Evolutionary conservation across 1,140 invertebrate genomes (phyloP).

Genomic region (Conus ventricosus): DNA sequence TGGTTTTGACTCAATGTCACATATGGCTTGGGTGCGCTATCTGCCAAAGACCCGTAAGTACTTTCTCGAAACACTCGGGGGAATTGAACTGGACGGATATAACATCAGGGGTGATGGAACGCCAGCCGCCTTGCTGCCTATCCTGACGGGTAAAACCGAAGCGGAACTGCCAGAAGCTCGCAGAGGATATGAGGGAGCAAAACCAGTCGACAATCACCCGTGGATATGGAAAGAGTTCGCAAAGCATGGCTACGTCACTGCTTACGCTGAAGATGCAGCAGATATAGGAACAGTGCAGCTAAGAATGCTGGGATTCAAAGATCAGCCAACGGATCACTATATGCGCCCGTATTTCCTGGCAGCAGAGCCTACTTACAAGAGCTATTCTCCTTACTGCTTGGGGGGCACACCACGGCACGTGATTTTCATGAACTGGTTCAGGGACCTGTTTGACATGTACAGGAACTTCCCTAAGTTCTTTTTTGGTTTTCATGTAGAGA

Average conservation of each 20-base stretch:
- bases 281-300: slow-evolving; percentile 91
- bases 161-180: no score
- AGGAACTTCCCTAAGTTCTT: slow-evolving; percentile 84
- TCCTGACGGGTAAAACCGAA: slow-evolving; percentile 90
- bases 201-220: no score
- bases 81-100: slow-evolving; percentile 83
- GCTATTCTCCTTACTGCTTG: slow-evolving; percentile 79
- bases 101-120: slow-evolving; percentile 97
- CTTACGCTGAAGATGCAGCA: slow-evolving; percentile 90
- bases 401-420: slow-evolving; percentile 85
- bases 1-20: slow-evolving; percentile 92
- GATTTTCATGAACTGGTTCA: slow-evolving; percentile 82
- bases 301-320: slow-evolving; percentile 89
- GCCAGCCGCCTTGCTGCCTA: slow-evolving; percentile 92
- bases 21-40: slow-evolving; percentile 89
- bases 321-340: slow-evolving; percentile 92
- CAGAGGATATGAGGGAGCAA: no score
- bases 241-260: slow-evolving; percentile 81
- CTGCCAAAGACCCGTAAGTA: slow-evolving; percentile 77
- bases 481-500: slow-evolving; percentile 89
- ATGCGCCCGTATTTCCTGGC: slow-evolving; percentile 87
- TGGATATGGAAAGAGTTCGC: slow-evolving; percentile 53
- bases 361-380: slow-evolving; percentile 73
- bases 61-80: no score
- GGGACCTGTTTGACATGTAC: slow-evolving; percentile 80